These are phyloP conservation scores for Steatocranus sp. DNA, from an alignment of 2,797 vertebrate species.

Conservation along the genomic window DNA sequence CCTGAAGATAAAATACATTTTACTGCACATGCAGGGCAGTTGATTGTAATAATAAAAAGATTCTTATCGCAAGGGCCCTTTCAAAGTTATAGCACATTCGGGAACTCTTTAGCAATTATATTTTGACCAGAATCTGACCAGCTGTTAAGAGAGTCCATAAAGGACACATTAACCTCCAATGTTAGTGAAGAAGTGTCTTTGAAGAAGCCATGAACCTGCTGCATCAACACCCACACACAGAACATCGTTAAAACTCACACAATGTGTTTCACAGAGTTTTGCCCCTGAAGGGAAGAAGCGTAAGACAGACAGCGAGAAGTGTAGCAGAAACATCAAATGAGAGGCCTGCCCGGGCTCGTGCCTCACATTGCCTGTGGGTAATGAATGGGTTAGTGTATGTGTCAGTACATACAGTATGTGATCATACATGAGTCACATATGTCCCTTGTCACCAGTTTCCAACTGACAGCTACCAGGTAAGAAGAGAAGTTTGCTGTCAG, in stretches of 20 bases:
- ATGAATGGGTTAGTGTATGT: constrained; percentile 39
- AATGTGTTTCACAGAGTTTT: neutral
- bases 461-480: neutral
- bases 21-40: neutral
- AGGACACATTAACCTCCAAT: neutral
- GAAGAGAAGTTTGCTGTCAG: constrained; percentile 30
- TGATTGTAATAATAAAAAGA: constrained; percentile 24
- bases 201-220: neutral
- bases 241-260: neutral
- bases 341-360: constrained; percentile 45
- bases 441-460: neutral
- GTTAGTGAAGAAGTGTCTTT: neutral
- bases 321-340: constrained; percentile 17
- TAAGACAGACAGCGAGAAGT: neutral
- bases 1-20: neutral
- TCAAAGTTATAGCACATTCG: constrained; percentile 10
- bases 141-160: constrained; percentile 14
- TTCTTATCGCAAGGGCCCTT: neutral
- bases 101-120: neutral
- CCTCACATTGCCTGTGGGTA: constrained; percentile 19
- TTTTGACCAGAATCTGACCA: constrained; percentile 6
- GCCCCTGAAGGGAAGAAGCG: neutral
- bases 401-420: constrained; percentile 14
- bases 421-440: constrained; percentile 27
- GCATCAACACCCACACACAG: neutral